Conservation (phyloP, 2,113 vertebrate genomes). For the Zosterops japonicus region DNA sequence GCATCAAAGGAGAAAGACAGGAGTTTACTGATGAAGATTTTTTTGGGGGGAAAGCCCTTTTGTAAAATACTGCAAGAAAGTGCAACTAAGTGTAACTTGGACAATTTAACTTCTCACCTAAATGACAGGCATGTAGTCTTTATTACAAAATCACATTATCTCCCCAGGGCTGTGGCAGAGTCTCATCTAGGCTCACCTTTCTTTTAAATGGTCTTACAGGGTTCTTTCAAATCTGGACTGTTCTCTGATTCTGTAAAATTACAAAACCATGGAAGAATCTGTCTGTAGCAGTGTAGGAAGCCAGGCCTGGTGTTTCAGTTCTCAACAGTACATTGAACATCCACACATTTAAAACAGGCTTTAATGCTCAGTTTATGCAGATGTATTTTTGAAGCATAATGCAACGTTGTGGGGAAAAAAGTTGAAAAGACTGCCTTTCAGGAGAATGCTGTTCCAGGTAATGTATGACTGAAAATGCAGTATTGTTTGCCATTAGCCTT, state of each 20-base stretch:
- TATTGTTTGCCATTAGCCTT: not conserved
- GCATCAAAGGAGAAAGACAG: not conserved
- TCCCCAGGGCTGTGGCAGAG: not conserved
- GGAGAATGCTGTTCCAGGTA: not conserved
- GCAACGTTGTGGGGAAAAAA: not conserved
- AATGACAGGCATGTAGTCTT: not conserved
- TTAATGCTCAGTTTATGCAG: not conserved
- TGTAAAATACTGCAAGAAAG: not conserved
- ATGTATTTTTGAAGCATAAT: not conserved
- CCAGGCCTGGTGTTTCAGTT: not conserved
- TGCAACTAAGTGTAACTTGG: fast-evolving
- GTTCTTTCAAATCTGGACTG: not conserved
- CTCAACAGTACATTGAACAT: not conserved
- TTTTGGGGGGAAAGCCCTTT: not conserved
- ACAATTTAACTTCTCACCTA: not conserved
- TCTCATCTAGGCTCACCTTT: not conserved
- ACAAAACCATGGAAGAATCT: not conserved
- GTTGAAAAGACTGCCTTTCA: not conserved
- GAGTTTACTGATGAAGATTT: not conserved
- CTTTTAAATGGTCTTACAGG: not conserved
- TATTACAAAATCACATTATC: not conserved
- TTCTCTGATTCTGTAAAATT: not conserved
- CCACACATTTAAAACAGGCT: not conserved
- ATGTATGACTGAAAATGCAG: not conserved
- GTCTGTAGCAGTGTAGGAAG: not conserved